Percentiles rank a stretch among this genome's conserved stretches.
Evolutionary conservation across 2,888 invertebrate genomes (phyloP).

Genomic region (Mellilla xanthometata): DNA sequence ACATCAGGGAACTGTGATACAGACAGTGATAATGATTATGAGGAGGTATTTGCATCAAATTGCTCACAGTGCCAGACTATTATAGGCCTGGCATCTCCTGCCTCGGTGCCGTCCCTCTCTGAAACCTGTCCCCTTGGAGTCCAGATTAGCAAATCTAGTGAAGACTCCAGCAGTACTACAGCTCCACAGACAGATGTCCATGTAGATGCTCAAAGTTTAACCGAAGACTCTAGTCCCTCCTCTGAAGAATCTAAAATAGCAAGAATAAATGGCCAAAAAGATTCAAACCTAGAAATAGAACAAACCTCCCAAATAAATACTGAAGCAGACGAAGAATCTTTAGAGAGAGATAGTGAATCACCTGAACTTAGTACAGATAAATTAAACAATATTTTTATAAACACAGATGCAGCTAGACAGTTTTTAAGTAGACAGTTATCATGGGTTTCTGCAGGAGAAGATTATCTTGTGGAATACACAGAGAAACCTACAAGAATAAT

Average conservation of each 20-base stretch:
- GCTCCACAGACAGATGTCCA: slow-evolving; percentile 81
- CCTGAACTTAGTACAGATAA: slow-evolving; percentile 62
- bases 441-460: slow-evolving; percentile 88
- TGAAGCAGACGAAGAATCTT: slow-evolving; percentile 46
- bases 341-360: slow-evolving; percentile 50
- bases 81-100: slow-evolving; percentile 81
- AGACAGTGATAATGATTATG: slow-evolving; percentile 83
- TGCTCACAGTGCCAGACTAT: slow-evolving; percentile 85
- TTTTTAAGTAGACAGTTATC: slow-evolving; percentile 89
- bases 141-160: slow-evolving; percentile 82
- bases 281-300: slow-evolving; percentile 44
- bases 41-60: slow-evolving; percentile 85
- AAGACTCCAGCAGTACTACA: slow-evolving; percentile 84
- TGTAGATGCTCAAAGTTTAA: slow-evolving; percentile 77
- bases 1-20: slow-evolving; percentile 80
- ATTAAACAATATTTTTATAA: slow-evolving; percentile 87
- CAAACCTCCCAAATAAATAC: slow-evolving; percentile 44
- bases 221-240: slow-evolving; percentile 82
- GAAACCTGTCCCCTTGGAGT: slow-evolving; percentile 85
- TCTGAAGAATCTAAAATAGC: slow-evolving; percentile 80
- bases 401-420: slow-evolving; percentile 89
- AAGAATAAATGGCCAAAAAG: slow-evolving; percentile 64
- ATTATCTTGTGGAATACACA: slow-evolving; percentile 85
- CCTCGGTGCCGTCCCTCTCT: slow-evolving; percentile 83
- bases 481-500: slow-evolving; percentile 86